Conservation (phyloP, 2,113 vertebrate genomes). For the Anarhynchus alexandrinus region DNA sequence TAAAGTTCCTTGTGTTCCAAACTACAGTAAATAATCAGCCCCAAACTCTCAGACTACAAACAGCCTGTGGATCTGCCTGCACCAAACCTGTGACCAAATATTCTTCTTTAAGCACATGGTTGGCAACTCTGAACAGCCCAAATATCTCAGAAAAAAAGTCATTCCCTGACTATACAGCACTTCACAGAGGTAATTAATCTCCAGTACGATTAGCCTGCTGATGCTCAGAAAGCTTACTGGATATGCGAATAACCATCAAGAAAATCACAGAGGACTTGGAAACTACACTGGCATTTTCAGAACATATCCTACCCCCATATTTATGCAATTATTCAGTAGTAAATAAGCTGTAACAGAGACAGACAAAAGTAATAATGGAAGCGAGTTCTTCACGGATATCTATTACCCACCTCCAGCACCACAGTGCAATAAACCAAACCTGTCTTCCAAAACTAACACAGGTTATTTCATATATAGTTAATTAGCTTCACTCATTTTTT, state of each 20-base stretch:
- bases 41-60: not conserved
- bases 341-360: not conserved
- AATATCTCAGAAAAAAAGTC: not conserved
- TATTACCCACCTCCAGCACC: not conserved
- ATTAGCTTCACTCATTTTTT: not conserved
- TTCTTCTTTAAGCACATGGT: accelerated
- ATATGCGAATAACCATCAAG: not conserved
- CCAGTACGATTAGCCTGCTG: not conserved
- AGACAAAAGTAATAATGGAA: not conserved
- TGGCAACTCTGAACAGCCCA: not conserved
- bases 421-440: not conserved
- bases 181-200: not conserved
- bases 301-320: not conserved
- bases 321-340: not conserved
- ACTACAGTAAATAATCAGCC: not conserved
- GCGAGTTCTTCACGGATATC: not conserved
- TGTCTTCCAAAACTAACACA: not conserved
- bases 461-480: not conserved
- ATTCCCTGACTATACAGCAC: not conserved
- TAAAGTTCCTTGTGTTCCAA: not conserved
- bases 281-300: not conserved
- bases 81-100: not conserved
- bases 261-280: not conserved
- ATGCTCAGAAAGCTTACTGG: not conserved
- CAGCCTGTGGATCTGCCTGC: not conserved